Base-by-base conservation (phyloP, 2,113 vertebrate genomes). In the Eulemur macaco region DNA sequence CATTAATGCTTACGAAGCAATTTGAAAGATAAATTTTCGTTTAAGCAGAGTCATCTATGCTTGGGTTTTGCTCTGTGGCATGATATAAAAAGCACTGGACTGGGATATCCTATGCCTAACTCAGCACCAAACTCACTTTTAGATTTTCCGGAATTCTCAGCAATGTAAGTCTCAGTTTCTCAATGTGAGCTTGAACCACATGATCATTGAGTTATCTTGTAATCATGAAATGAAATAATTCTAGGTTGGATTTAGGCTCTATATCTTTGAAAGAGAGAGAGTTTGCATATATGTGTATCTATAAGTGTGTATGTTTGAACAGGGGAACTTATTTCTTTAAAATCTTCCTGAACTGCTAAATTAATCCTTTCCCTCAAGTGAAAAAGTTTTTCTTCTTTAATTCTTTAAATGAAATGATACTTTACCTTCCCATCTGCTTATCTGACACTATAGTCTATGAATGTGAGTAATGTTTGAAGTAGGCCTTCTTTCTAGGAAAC, bases 71-170 rank as follows among this genome's bases (percentile, higher is more conserved):
- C 14, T 86, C 56, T 86, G 71, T 78, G 34, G 84, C 34, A 8
- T 63, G 12, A 37, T 1, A 1, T 52, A 12, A 52, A 87, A 88
- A 54, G 78, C 52, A 21, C 25, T 47, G 15, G 6, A 73, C 14
- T 68, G 58, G 10, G 37, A 90, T 60, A 37, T 74, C 2, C 12
- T 14, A 1, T 64, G 56, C 13, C 83, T 66, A 50, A 58, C 60
- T 73, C 8, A 52, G 29, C 17, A 54, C 54, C 39, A 11, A 66
- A 31, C 29, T 80, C 37, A 31, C 23, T 60, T 56, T 50, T 14
- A 88, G 54, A 37, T 73, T 88, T 92, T 60, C 91, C 54, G 74
- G 18, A 85, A 89, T 88, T 87, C 77, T 85, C 74, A 74, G 10
- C 60, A 94, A 25, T 6, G 12, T 14, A 31, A 47, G 1, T 9